Base-by-base conservation (phyloP, 1,140 invertebrate species). In the Cotesia chilonis region DNA sequence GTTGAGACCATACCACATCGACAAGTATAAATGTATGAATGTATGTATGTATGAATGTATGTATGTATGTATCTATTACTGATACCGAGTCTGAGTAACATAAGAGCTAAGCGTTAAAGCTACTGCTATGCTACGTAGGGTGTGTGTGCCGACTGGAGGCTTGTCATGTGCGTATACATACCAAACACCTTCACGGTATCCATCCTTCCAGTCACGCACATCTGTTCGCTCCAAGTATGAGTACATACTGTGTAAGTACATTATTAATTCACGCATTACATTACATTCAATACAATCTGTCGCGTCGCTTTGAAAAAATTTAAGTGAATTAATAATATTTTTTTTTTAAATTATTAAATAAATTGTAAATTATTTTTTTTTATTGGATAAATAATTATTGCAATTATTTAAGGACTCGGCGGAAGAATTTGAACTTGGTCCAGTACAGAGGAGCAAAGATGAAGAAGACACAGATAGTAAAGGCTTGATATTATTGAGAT, bases 171-270 rank as follows among this genome's bases (percentile, higher is more conserved):
- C 28, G 55, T 55, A 68, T 38, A 47, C 41, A 47, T 7, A 78
- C 77, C 74, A 78, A 77, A 74, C 76, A 78, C 78, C 79, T 81
- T 81, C 78, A 78, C 73, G 77, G 69, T 75, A 74, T 80, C 75
- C 73, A 73, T 77, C 72, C 74, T 75, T 76, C 77, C 73, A 79
- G 78, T 73, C 60, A 67, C 38, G 73, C 76, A 79, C 82, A 83
- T 80, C 81, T 82, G 80, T 81, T 79, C 79, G 74, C 68, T 78
- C 28, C 28, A 28, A 28, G 28, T 28, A 28, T 28, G 28, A 28
- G 28, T 28, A 28, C 28, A 28, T 28, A 28, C 28, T 28, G 28
- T 28, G 28, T 28, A 28, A 28, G 74, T 80, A 78, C 77, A 77
- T 79, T 71, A 68, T 79, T 71, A 68, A 60, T 63, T 68, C 68